phyloP scores from a whole-genome alignment of 2,113 vertebrate species.

The Serilophus lunatus region DNA sequence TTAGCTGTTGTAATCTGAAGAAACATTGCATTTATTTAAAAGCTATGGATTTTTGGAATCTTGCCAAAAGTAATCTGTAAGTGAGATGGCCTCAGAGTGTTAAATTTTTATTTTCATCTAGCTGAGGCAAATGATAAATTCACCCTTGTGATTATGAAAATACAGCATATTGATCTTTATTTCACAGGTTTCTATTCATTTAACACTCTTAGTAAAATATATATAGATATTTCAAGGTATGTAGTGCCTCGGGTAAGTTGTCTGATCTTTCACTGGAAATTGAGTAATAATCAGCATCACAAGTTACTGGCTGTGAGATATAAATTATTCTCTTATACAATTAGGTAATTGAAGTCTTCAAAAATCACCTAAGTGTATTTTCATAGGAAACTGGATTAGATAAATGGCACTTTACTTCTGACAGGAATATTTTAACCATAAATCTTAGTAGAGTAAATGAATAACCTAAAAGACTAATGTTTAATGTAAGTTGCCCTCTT shows the following conservation, averaged over 20 bases:
- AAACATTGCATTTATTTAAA: not conserved
- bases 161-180: constrained; percentile 40
- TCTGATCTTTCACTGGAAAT: constrained; percentile 60
- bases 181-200: constrained; percentile 42
- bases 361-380: constrained; percentile 60
- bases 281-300: constrained; percentile 64
- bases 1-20: not conserved
- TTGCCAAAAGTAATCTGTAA: constrained; percentile 53
- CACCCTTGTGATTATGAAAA: constrained; percentile 52
- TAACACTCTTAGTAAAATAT: constrained; percentile 53
- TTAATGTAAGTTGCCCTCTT: constrained; percentile 29
- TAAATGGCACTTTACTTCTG: constrained; percentile 58
- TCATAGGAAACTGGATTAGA: constrained; percentile 62
- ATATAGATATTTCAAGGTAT: constrained; percentile 55
- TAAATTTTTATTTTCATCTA: constrained; percentile 63
- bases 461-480: constrained; percentile 30
- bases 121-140: constrained; percentile 52
- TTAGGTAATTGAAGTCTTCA: constrained; percentile 71
- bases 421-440: constrained; percentile 52
- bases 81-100: constrained; percentile 2
- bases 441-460: constrained; percentile 35
- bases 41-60: constrained; percentile 24
- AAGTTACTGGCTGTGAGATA: constrained; percentile 57
- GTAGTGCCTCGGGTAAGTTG: not conserved
- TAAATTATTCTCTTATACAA: constrained; percentile 69